Evolutionary conservation across 2,797 vertebrate genomes (phyloP), one percentile per base, ranked within the genome.

Genomic region (Pampus argenteus): DNA sequence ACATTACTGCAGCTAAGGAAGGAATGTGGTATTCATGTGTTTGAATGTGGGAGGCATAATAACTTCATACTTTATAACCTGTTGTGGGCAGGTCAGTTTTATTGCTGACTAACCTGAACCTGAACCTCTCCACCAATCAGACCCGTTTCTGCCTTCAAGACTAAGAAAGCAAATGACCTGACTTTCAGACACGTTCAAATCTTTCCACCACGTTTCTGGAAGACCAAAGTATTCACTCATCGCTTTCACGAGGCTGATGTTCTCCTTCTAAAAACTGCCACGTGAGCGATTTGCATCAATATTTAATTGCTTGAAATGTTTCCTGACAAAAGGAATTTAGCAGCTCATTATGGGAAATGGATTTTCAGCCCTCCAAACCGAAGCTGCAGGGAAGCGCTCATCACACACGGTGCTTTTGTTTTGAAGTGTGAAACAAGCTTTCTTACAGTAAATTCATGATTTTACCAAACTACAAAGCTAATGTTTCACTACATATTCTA

Each of bases 311-410:
- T 49, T 72, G 26, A 83, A 82, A 82, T 74, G 54, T 57, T 79
- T 84, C 47, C 57, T 49, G 58, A 75, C 52, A 44, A 66, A 75
- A 78, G n/a, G 15, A 56, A 66, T 72, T 72, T 45, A 65, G 55
- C 44, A 73, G 56, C 61, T 84, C 51, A 55, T 83, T 76, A 78
- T 64, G 64, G 56, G 65, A 81, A 84, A 86, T 73, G 57, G 57
- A 72, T 58, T 76, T 76, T 66, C 34, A 26, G 38, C 52, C 59
- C 65, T 71, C 31, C 34, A 69, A 67, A 74, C 47, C 13, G 15
- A 9, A 45, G 28, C 51, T 73, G 20, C 22, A 64, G 51, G 51
- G 42, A 34, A 48, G 22, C 44, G 9, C 9, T 73, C 20, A 44
- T 63, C 60, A 58, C 36, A 57, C 42, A 38, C 55, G 54, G 34